A percentile compares a stretch with the other conserved stretches of the same genome.
These are phyloP conservation scores for Sapayoa aenigma DNA, from an alignment of 2,113 vertebrate genomes.

Conservation along the genomic window DNA sequence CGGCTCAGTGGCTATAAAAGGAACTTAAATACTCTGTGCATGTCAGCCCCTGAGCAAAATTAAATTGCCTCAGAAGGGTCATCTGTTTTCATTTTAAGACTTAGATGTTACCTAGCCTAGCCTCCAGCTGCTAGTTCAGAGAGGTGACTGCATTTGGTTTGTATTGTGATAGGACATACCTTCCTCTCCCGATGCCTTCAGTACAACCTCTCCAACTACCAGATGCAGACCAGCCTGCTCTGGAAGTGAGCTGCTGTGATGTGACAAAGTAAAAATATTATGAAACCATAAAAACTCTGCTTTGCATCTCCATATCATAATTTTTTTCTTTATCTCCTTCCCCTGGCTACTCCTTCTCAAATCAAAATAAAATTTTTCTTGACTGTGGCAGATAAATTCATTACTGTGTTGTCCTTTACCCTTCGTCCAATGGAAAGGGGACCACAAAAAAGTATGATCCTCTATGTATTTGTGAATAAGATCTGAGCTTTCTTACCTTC, in stretches of 20 bases:
- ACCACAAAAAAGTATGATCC: neutral
- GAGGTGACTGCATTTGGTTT: neutral
- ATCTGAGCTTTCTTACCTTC: neutral
- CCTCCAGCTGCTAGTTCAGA: neutral
- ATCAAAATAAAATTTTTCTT: neutral
- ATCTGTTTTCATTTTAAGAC: neutral
- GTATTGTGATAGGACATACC: neutral
- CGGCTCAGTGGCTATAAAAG: neutral
- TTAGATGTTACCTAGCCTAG: neutral
- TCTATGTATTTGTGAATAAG: neutral
- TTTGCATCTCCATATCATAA: neutral
- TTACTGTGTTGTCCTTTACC: neutral
- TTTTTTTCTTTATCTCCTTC: neutral
- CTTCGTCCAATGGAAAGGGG: neutral
- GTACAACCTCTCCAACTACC: neutral
- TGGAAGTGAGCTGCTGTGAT: neutral
- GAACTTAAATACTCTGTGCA: neutral
- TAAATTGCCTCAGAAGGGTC: neutral
- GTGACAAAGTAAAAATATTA: neutral
- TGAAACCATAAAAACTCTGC: neutral
- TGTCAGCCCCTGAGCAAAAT: neutral
- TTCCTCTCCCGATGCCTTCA: neutral
- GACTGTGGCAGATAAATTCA: neutral
- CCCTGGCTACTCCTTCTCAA: neutral
- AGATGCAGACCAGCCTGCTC: neutral